Evolutionary conservation across 2,797 vertebrate species (phyloP).

Genomic region (Poecilia velifera): DNA sequence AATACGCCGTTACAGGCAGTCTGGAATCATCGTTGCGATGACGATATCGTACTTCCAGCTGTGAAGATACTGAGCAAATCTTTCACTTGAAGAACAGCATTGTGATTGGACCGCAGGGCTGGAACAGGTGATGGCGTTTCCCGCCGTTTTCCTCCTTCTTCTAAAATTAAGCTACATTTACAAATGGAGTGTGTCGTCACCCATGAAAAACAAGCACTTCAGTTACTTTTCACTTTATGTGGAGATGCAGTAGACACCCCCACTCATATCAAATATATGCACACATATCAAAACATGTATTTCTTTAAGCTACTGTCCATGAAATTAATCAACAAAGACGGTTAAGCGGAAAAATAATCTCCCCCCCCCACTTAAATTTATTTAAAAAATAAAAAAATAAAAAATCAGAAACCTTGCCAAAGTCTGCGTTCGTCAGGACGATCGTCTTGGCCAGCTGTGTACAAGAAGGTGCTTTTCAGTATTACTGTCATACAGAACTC

Average conservation of each 20-base stretch:
- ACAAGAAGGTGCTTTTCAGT: conserved; percentile 36
- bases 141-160: conserved; percentile 1
- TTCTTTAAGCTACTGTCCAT: conserved; percentile 9
- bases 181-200: conserved; percentile 25
- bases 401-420: conserved; percentile 47
- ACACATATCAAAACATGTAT: neutral
- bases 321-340: neutral
- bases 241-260: conserved; percentile 7
- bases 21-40: conserved; percentile 12
- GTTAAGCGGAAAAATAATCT: neutral
- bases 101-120: conserved; percentile 16
- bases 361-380: neutral
- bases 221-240: conserved; percentile 46
- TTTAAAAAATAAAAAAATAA: conserved; percentile 17
- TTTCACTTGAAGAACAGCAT: conserved; percentile 32
- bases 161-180: conserved; percentile 52
- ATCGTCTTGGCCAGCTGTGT: conserved; percentile 10
- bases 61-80: conserved; percentile 36
- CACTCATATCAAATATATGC: neutral
- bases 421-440: conserved; percentile 41
- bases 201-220: conserved; percentile 70
- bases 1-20: conserved; percentile 5
- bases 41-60: conserved; percentile 13
- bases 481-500: conserved; percentile 41
- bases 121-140: conserved; percentile 28